phyloP scores from a whole-genome alignment of 2,113 vertebrate genomes.

The Istiophorus platypterus region DNA sequence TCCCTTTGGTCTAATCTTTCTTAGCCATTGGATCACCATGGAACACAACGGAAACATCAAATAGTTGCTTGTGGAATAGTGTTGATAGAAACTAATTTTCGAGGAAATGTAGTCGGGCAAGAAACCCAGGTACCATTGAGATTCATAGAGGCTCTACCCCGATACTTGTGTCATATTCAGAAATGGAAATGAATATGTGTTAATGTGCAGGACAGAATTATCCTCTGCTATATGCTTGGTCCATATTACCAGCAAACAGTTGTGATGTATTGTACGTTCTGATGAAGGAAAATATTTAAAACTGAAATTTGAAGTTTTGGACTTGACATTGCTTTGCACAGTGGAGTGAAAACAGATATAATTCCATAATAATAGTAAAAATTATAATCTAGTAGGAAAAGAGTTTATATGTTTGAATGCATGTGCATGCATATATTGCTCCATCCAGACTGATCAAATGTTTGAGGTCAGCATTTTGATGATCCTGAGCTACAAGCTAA shows the following conservation, averaged over 20 bases:
- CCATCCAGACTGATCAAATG: constrained; percentile 47
- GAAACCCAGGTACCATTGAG: background rate
- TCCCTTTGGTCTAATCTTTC: constrained; percentile 56
- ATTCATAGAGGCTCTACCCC: background rate
- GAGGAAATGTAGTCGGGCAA: background rate
- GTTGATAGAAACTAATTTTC: background rate
- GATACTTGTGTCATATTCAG: background rate
- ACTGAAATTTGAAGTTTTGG: background rate
- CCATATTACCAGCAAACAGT: background rate
- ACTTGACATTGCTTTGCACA: background rate
- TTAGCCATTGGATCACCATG: background rate
- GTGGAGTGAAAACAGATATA: background rate
- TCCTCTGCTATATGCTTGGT: constrained; percentile 8
- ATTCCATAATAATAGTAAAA: background rate
- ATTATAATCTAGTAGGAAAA: background rate
- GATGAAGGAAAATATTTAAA: background rate
- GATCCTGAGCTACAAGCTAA: constrained; percentile 61
- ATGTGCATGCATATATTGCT: constrained; percentile 20
- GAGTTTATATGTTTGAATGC: constrained; percentile 24
- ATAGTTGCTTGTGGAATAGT: background rate
- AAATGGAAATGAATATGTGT: background rate
- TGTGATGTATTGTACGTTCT: background rate
- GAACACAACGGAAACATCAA: background rate
- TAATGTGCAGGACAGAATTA: background rate
- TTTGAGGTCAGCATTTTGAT: constrained; percentile 60